These are phyloP conservation scores for Anoplophora glabripennis DNA, from an alignment of 1,140 invertebrate genomes.

Conservation along the genomic window DNA sequence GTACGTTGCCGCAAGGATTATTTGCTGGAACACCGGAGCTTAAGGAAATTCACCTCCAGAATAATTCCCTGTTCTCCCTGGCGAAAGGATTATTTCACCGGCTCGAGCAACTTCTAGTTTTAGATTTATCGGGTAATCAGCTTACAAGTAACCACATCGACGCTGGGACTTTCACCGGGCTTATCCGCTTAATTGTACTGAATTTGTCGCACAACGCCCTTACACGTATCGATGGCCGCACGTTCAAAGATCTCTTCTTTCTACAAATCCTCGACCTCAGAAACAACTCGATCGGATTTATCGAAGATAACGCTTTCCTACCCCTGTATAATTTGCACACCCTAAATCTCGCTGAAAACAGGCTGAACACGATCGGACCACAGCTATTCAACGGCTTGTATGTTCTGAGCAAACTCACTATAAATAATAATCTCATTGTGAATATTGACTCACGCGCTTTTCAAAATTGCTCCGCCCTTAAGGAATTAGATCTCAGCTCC, in stretches of 20 bases:
- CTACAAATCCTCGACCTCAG: constrained; percentile 83
- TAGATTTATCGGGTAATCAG: constrained; percentile 85
- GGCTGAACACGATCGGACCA: constrained; percentile 74
- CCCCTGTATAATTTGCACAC: constrained; percentile 84
- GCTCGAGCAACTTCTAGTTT: constrained; percentile 75
- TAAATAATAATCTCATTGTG: constrained; percentile 82
- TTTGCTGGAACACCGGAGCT: constrained; percentile 75
- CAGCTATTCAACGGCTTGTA: constrained; percentile 82
- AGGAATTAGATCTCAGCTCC: constrained; percentile 83
- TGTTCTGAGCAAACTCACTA: constrained; percentile 76
- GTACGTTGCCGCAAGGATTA: constrained; percentile 71
- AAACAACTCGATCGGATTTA: constrained; percentile 82
- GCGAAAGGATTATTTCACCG: constrained; percentile 79
- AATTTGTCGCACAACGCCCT: constrained; percentile 82
- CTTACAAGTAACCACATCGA: constrained; percentile 79
- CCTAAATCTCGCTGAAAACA: constrained; percentile 80
- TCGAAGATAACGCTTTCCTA: constrained; percentile 82
- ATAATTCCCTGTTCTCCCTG: constrained; percentile 76
- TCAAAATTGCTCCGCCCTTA: constrained; percentile 85
- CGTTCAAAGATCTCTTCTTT: constrained; percentile 84
- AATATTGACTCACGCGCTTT: constrained; percentile 80
- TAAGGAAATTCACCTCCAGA: constrained; percentile 78
- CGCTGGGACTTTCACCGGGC: constrained; percentile 76
- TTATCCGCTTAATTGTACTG: constrained; percentile 79
- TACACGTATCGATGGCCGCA: constrained; percentile 75